A percentile compares a stretch with the other conserved stretches of the same genome.
phyloP scores from a whole-genome alignment of 2,113 vertebrate genomes.

The Dolichotis patagonum region DNA sequence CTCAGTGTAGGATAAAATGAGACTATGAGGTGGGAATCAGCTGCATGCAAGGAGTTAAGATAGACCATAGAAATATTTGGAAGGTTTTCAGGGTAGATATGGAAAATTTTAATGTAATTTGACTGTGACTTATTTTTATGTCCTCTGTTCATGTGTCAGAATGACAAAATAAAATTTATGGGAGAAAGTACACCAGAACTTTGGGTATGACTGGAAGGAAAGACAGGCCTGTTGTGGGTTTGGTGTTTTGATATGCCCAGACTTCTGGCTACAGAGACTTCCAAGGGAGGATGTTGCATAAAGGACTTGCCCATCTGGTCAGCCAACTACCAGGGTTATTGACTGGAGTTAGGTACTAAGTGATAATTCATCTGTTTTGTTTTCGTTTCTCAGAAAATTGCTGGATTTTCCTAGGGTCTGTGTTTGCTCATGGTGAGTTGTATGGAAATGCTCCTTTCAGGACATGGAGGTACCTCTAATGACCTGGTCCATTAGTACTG shows the following conservation, averaged over 20 bases:
- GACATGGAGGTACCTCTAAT: conserved; percentile 64
- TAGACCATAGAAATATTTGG: not conserved
- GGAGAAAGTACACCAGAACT: not conserved
- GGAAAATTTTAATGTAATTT: conserved; percentile 10
- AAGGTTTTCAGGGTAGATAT: not conserved
- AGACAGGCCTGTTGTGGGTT: not conserved
- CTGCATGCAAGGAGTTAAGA: not conserved
- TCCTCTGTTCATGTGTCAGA: conserved; percentile 4
- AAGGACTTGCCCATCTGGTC: not conserved
- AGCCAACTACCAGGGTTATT: not conserved
- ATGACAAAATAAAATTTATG: not conserved
- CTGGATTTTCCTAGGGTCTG: not conserved
- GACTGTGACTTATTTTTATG: conserved; percentile 24
- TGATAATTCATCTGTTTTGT: not conserved
- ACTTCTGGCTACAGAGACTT: not conserved
- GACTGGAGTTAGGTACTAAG: not conserved
- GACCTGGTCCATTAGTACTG: conserved; percentile 49
- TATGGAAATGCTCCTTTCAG: conserved; percentile 54
- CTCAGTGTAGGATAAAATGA: not conserved
- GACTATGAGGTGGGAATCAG: not conserved
- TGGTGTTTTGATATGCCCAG: not conserved
- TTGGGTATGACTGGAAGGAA: not conserved
- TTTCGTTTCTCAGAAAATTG: not conserved
- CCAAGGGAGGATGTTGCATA: not conserved
- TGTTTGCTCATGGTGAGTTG: not conserved